phyloP scores from a whole-genome alignment of 2,113 vertebrate species.

The Diglossa brunneiventris region DNA sequence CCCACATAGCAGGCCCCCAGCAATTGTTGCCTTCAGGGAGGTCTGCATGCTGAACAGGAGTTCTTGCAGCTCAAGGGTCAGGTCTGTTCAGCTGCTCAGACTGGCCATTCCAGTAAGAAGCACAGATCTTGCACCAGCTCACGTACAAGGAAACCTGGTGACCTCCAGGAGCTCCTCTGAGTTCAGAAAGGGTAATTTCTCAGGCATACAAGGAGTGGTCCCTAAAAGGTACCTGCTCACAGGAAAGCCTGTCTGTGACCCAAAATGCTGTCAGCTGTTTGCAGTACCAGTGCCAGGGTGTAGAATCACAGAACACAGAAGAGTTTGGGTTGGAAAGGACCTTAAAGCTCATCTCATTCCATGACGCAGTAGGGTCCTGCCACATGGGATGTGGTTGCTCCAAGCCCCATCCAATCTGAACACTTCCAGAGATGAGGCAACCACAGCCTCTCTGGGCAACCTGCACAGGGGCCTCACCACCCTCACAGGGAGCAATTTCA shows the following conservation, averaged over 20 bases:
- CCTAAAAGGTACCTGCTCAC: fast-evolving
- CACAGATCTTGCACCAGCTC: background rate
- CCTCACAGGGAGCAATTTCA: background rate
- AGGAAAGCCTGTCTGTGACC: background rate
- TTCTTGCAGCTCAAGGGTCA: background rate
- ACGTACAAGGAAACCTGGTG: background rate
- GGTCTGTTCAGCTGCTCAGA: background rate
- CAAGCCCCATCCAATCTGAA: background rate
- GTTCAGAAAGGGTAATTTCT: background rate
- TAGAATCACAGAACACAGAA: background rate
- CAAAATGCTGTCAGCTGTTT: background rate
- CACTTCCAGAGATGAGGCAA: background rate
- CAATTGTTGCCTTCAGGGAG: background rate
- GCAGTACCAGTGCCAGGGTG: background rate
- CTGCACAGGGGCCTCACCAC: background rate
- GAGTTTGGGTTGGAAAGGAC: background rate
- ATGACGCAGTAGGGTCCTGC: background rate
- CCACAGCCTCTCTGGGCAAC: background rate
- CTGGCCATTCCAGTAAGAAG: background rate
- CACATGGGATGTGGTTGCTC: background rate
- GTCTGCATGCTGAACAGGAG: background rate
- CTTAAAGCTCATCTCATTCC: background rate
- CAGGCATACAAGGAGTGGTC: fast-evolving
- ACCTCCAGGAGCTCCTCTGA: background rate
- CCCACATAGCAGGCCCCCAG: background rate